phyloP scores from a whole-genome alignment of 2,888 invertebrate genomes.

The Cheiracanthium punctorium region DNA sequence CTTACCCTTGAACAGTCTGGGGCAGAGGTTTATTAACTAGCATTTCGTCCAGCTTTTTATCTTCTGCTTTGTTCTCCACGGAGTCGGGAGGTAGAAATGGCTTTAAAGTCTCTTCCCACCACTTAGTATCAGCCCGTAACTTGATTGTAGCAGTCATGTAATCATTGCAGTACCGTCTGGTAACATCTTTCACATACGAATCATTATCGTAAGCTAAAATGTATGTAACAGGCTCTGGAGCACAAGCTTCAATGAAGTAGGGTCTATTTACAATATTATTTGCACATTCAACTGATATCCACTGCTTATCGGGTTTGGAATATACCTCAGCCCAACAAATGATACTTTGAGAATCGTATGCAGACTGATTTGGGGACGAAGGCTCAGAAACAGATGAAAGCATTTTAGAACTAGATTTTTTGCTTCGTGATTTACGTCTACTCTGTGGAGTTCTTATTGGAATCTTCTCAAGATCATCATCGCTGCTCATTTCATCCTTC shows the following conservation, averaged over 20 bases:
- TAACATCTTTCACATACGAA: constrained; percentile 89
- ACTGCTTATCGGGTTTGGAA: constrained; percentile 88
- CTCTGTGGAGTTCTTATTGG: neutral
- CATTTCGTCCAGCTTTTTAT: constrained; percentile 80
- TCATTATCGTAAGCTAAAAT: constrained; percentile 90
- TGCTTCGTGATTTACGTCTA: neutral
- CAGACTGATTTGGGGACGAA: constrained; percentile 70
- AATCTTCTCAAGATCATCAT: neutral
- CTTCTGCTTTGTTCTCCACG: constrained; percentile 84
- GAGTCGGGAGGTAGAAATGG: constrained; percentile 81
- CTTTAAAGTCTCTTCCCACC: constrained; percentile 86
- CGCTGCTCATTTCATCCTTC: too few relatives aligned
- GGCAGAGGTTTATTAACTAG: constrained; percentile 92
- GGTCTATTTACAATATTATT: constrained; percentile 75
- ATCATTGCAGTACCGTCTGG: constrained; percentile 88
- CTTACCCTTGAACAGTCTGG: constrained; percentile 86
- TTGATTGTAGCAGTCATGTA: constrained; percentile 91
- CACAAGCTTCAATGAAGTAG: constrained; percentile 80
- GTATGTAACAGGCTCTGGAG: constrained; percentile 87
- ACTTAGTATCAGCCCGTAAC: constrained; percentile 84
- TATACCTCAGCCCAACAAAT: constrained; percentile 88
- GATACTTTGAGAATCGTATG: constrained; percentile 31
- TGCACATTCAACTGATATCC: constrained; percentile 89
- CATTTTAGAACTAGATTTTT: constrained; percentile 32
- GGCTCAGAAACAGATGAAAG: constrained; percentile 62